These are phyloP conservation scores for Ernsta delagoae DNA, from an alignment of 2,888 invertebrate genomes.

Conservation along the genomic window DNA sequence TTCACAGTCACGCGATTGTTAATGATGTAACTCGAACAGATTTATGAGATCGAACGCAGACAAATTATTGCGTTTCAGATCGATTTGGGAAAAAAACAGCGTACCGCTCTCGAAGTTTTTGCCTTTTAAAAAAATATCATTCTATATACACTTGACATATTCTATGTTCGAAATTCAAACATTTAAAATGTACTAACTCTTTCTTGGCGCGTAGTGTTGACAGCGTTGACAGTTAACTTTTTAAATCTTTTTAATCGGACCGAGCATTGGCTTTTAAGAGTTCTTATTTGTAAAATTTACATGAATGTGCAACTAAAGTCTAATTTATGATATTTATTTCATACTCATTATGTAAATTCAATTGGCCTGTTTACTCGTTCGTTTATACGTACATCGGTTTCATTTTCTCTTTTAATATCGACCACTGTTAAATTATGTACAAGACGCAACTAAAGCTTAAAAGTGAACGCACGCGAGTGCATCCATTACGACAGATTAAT, in stretches of 20 bases:
- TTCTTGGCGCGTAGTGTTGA: conserved; percentile 31
- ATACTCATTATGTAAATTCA: conserved; percentile 45
- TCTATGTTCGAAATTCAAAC: conserved; percentile 17
- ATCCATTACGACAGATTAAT: conserved; percentile 44
- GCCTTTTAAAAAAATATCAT: neutral
- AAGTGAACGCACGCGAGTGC: conserved; percentile 55
- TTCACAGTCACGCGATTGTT: conserved; percentile 73
- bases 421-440: conserved; percentile 51
- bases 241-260: conserved; percentile 32
- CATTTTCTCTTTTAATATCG: conserved; percentile 66
- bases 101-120: conserved; percentile 31
- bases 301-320: conserved; percentile 38
- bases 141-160: too few relatives aligned
- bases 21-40: conserved; percentile 73
- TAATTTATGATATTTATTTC: conserved; percentile 39
- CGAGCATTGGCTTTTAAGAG: conserved; percentile 21
- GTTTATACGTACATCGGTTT: conserved; percentile 41
- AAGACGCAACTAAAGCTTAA: conserved; percentile 43
- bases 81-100: conserved; percentile 41
- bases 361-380: conserved; percentile 42
- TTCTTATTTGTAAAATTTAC: conserved; percentile 36
- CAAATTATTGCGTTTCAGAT: conserved; percentile 42
- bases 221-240: conserved; percentile 36
- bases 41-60: conserved; percentile 58
- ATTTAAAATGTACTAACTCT: conserved; percentile 5